A percentile compares a stretch with the other conserved stretches of the same genome.
Conservation (phyloP, 2,888 invertebrate species). For the Mactromeris polynyma region DNA sequence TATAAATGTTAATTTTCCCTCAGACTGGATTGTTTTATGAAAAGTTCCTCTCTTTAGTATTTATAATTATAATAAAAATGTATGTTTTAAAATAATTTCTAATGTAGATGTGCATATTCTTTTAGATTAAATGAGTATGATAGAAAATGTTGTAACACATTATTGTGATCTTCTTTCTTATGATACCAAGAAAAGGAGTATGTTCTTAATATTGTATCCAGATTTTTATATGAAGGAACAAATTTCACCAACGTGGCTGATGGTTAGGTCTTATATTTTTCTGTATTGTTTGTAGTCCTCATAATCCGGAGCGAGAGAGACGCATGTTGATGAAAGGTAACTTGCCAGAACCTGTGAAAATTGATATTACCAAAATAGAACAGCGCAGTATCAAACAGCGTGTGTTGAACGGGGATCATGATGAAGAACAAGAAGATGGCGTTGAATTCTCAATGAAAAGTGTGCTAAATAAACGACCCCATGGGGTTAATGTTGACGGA, state of each 20-base stretch:
- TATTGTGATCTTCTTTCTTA: too few relatives aligned
- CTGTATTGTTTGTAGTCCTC: slow-evolving; percentile 80
- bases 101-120: too few relatives aligned
- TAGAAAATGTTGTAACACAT: too few relatives aligned
- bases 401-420: slow-evolving; percentile 43
- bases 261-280: background rate
- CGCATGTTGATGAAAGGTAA: slow-evolving; percentile 79
- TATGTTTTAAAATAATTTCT: too few relatives aligned
- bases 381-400: slow-evolving; percentile 69
- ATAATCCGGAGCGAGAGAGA: slow-evolving; percentile 85
- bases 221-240: background rate
- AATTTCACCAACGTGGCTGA: background rate
- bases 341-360: slow-evolving; percentile 80
- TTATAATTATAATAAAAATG: too few relatives aligned
- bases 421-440: slow-evolving; percentile 59
- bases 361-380: slow-evolving; percentile 73
- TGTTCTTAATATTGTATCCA: background rate
- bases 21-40: too few relatives aligned
- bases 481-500: slow-evolving; percentile 77
- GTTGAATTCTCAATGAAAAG: slow-evolving; percentile 83
- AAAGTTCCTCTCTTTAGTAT: too few relatives aligned
- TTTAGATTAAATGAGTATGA: too few relatives aligned
- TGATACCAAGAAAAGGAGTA: too few relatives aligned
- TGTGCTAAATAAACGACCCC: slow-evolving; percentile 82
- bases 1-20: too few relatives aligned